A percentile compares a stretch with the other conserved stretches of the same genome.
These are phyloP conservation scores for Drosophila testacea DNA, from an alignment of 2,888 invertebrate species.

Conservation along the genomic window DNA sequence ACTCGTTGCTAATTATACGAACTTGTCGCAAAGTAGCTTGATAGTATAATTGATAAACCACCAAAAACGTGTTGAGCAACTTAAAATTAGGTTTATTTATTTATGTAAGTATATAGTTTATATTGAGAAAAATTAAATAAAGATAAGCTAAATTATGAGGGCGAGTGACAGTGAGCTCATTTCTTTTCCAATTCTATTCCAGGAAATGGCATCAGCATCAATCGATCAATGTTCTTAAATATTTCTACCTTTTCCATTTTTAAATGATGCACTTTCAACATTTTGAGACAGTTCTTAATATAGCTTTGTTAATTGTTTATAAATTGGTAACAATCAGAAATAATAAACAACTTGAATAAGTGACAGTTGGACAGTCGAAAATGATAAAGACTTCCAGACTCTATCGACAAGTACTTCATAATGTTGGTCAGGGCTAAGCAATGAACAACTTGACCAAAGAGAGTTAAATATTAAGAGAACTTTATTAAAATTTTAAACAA, in stretches of 20 bases:
- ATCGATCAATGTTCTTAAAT: conserved; percentile 21
- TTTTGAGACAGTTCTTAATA: conserved; percentile 10
- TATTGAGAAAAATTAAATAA: too few species aligned
- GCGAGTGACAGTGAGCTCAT: not conserved
- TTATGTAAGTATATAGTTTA: too few species aligned
- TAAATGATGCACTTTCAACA: conserved; percentile 8
- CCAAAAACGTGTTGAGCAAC: conserved; percentile 14
- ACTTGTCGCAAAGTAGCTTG: too few species aligned
- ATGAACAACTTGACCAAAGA: not conserved
- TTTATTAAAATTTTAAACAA: not conserved
- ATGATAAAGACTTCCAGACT: conserved; percentile 17
- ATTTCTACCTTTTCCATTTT: not conserved
- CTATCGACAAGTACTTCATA: conserved; percentile 9
- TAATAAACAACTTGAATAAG: conserved; percentile 12
- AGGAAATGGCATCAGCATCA: not conserved
- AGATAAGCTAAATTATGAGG: not conserved
- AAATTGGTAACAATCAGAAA: conserved; percentile 19
- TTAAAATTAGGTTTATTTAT: not conserved
- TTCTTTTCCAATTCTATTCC: not conserved
- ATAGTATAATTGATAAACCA: not conserved
- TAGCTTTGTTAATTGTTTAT: conserved; percentile 20
- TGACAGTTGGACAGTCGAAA: conserved; percentile 15
- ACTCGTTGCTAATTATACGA: not conserved
- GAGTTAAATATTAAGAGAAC: not conserved
- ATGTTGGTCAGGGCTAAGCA: conserved; percentile 10